A percentile compares a stretch with the other conserved stretches of the same genome.
Evolutionary conservation across 2,888 invertebrate genomes (phyloP).

Genomic region (Macrosiphum euphorbiae): DNA sequence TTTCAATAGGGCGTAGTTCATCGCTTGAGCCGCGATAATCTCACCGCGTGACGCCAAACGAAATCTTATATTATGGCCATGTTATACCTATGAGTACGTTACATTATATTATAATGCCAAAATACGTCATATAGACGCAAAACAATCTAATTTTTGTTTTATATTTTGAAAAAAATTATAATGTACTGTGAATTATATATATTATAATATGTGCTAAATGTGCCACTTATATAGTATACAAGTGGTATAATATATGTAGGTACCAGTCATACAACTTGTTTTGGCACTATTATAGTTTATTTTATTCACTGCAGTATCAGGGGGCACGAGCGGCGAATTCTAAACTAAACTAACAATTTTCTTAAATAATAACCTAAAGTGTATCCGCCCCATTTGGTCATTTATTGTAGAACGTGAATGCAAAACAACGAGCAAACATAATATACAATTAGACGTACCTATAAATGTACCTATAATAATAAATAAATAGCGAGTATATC

Average conservation of each 20-base stretch:
- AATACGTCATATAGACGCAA: no score
- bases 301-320: no score
- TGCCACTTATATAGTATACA: no score
- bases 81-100: background rate
- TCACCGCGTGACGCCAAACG: slow-evolving; percentile 12
- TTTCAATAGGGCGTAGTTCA: slow-evolving; percentile 38
- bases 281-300: no score
- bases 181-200: no score
- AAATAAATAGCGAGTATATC: background rate
- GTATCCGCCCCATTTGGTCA: background rate
- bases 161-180: no score
- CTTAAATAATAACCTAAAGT: background rate
- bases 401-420: background rate
- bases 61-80: background rate
- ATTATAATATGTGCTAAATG: no score
- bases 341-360: background rate
- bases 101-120: background rate
- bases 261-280: no score
- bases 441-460: background rate
- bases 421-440: background rate
- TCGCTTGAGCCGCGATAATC: slow-evolving; percentile 54
- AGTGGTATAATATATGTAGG: no score
- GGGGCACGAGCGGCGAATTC: background rate
- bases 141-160: no score
- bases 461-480: background rate